Conservation (phyloP, 2,797 vertebrate genomes). For the Graptemys geographica region DNA sequence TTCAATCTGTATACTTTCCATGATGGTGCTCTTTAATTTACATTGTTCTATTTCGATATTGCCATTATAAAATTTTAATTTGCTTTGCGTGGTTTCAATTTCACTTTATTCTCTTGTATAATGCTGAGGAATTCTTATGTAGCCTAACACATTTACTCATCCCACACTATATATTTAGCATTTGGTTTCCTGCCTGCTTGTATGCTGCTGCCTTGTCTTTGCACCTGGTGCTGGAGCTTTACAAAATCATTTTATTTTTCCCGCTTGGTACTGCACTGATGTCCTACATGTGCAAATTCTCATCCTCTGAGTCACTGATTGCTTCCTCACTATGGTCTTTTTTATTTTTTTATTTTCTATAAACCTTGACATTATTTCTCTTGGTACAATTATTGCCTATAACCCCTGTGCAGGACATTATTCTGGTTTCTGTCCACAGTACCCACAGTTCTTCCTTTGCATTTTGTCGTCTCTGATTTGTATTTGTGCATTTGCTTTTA, state of each 20-base stretch:
- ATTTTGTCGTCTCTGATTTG: neutral
- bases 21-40: neutral
- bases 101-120: neutral
- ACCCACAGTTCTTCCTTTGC: neutral
- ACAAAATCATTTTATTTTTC: conserved; percentile 43
- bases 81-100: conserved; percentile 29
- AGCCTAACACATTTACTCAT: neutral
- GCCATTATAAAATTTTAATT: neutral
- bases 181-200: neutral
- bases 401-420: neutral
- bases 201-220: conserved; percentile 10
- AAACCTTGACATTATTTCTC: conserved; percentile 12
- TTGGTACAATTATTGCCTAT: neutral
- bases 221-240: neutral
- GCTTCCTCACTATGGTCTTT: conserved; percentile 17
- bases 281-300: conserved; percentile 35
- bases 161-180: neutral
- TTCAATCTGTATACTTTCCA: neutral
- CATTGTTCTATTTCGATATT: neutral
- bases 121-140: neutral
- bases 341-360: neutral
- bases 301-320: conserved; percentile 22
- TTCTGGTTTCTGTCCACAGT: fast-evolving
- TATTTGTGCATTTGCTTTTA: neutral
- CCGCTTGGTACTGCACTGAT: neutral